Percentiles rank a stretch among this genome's conserved stretches.
Conservation (phyloP, 2,113 vertebrate species). For the Chinchilla lanigera region DNA sequence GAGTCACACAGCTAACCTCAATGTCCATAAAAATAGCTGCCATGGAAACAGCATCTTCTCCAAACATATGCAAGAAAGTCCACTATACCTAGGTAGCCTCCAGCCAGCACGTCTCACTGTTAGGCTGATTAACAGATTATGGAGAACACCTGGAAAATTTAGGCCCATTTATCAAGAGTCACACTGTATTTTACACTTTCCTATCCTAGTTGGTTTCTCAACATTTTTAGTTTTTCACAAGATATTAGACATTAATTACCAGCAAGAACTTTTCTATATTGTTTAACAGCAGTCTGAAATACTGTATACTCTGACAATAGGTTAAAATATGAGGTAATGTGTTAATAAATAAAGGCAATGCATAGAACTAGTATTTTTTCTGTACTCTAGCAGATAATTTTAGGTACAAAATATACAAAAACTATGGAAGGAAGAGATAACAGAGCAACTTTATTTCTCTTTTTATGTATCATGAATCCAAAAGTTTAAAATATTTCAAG, state of each 20-base stretch:
- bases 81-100: background rate
- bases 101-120: background rate
- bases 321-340: background rate
- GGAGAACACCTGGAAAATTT: background rate
- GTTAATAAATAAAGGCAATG: background rate
- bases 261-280: background rate
- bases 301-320: background rate
- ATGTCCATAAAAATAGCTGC: background rate
- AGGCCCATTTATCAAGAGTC: no score
- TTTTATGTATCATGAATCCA: background rate
- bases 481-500: conserved; percentile 19
- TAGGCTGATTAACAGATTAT: background rate
- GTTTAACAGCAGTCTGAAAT: background rate
- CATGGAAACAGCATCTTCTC: background rate
- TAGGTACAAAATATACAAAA: conserved; percentile 3
- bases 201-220: background rate
- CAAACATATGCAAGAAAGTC: background rate
- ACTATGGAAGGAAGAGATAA: background rate
- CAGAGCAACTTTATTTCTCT: background rate
- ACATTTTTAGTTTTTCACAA: background rate
- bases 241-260: background rate
- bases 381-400: background rate
- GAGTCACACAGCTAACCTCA: background rate
- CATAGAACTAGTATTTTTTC: background rate
- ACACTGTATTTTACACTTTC: background rate